Conservation (phyloP, 2,888 invertebrate species). For the Polyploca ridens region DNA sequence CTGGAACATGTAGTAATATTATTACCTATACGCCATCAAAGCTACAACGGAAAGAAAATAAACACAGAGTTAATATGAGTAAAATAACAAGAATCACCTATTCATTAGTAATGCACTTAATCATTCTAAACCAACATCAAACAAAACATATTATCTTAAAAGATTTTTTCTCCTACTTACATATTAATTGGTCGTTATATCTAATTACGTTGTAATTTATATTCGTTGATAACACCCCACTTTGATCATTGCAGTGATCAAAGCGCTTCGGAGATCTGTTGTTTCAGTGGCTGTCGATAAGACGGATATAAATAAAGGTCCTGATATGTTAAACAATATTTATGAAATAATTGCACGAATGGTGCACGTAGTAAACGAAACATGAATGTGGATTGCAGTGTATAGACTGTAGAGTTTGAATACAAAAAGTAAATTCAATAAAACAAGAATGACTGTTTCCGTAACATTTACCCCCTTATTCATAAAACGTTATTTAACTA, state of each 20-base stretch:
- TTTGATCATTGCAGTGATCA: conserved; percentile 58
- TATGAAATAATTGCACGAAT: neutral
- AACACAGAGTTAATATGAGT: neutral
- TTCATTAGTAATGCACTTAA: neutral
- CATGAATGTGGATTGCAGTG: neutral
- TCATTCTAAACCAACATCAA: conserved; percentile 21
- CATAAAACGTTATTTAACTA: no score
- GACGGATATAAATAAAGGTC: conserved; percentile 18
- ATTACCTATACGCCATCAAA: no score
- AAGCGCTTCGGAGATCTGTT: conserved; percentile 38
- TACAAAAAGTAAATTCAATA: no score
- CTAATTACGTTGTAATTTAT: conserved; percentile 73
- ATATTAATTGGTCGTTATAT: conserved; percentile 59
- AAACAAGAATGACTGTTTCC: no score
- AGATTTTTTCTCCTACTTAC: conserved; percentile 43
- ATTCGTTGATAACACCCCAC: conserved; percentile 58
- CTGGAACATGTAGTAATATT: no score
- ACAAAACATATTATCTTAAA: conserved; percentile 4
- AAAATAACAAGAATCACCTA: neutral
- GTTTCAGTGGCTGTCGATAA: conserved; percentile 33
- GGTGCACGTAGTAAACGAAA: neutral
- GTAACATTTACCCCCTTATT: no score
- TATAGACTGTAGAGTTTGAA: no score
- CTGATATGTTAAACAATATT: neutral
- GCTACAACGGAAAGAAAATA: no score